Evolutionary conservation across 2,113 vertebrate species (phyloP).

Genomic region (Lates calcarifer): DNA sequence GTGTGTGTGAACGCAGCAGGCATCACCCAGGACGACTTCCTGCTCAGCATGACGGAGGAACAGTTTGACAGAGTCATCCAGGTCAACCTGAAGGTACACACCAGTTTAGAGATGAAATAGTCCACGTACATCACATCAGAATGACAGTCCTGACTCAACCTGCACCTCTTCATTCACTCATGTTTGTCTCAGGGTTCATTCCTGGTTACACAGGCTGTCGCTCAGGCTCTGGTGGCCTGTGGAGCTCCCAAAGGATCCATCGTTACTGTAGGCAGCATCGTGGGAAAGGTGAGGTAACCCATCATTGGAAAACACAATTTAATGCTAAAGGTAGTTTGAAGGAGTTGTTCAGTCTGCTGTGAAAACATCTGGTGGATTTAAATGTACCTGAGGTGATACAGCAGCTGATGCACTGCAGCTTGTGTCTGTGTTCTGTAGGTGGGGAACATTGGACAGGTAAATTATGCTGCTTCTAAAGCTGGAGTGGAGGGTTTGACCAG

Average conservation of each 20-base stretch:
- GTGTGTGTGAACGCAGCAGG: slow-evolving; percentile 89
- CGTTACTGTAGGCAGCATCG: slow-evolving; percentile 90
- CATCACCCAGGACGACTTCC: slow-evolving; percentile 88
- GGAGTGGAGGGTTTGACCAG: slow-evolving; percentile 90
- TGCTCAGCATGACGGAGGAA: slow-evolving; percentile 87
- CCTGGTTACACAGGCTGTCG: slow-evolving; percentile 88
- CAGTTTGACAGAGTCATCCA: slow-evolving; percentile 87
- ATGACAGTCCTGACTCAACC: background rate
- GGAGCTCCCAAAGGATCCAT: slow-evolving; percentile 88
- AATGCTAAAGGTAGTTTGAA: no score
- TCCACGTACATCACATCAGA: no score
- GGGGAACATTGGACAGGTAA: slow-evolving; percentile 90
- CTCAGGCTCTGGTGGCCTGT: slow-evolving; percentile 86
- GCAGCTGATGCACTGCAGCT: background rate
- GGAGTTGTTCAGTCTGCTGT: no score
- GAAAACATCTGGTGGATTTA: no score
- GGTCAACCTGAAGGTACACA: slow-evolving; percentile 91
- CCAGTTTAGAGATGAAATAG: background rate
- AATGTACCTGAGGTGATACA: background rate
- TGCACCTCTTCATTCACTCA: accelerated
- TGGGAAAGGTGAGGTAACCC: slow-evolving; percentile 89
- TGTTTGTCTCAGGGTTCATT: slow-evolving; percentile 85
- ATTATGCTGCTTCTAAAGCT: slow-evolving; percentile 90
- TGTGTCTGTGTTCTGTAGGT: slow-evolving; percentile 78
- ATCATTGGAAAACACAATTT: no score